These are phyloP conservation scores for Phenganax marumi DNA, from an alignment of 92 coral and sea anemone species.

Conservation along the genomic window DNA sequence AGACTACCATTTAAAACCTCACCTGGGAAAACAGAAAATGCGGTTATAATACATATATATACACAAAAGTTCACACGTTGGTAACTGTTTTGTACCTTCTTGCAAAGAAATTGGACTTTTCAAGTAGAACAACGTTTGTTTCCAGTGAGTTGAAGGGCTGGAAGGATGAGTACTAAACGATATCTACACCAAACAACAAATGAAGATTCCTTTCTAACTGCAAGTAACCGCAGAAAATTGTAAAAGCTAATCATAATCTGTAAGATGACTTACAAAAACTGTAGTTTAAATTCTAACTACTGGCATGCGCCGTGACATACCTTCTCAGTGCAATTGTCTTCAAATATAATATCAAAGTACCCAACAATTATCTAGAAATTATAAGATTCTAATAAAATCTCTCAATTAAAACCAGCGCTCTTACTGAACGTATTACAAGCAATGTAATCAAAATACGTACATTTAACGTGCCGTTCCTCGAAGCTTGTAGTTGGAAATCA, in stretches of 20 bases:
- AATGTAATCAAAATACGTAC: constrained; percentile 28
- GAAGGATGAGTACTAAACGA: constrained; percentile 81
- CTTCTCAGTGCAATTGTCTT: constrained; percentile 70
- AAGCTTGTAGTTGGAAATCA: constrained; percentile 67
- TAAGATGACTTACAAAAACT: background rate
- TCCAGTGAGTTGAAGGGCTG: constrained; percentile 84
- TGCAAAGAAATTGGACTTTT: constrained; percentile 63
- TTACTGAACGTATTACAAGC: background rate
- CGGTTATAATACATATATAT: background rate
- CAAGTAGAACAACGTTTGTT: constrained; percentile 85
- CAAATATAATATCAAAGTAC: constrained; percentile 86
- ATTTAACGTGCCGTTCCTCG: constrained; percentile 64
- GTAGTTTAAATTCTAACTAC: no score
- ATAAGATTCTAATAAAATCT: background rate
- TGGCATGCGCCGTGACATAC: constrained; percentile 39
- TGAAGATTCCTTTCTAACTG: background rate
- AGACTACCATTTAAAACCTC: constrained; percentile 72
- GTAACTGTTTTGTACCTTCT: constrained; percentile 56
- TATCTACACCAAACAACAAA: constrained; percentile 51
- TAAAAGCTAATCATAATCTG: background rate
- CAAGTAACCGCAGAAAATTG: background rate
- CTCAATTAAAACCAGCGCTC: background rate
- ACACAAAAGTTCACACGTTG: background rate
- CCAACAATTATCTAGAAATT: constrained; percentile 73
- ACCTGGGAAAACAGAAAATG: constrained; percentile 55